Evolutionary conservation across 23 tunicate species (phyloP).

Genomic region (Ciona savignyi): DNA sequence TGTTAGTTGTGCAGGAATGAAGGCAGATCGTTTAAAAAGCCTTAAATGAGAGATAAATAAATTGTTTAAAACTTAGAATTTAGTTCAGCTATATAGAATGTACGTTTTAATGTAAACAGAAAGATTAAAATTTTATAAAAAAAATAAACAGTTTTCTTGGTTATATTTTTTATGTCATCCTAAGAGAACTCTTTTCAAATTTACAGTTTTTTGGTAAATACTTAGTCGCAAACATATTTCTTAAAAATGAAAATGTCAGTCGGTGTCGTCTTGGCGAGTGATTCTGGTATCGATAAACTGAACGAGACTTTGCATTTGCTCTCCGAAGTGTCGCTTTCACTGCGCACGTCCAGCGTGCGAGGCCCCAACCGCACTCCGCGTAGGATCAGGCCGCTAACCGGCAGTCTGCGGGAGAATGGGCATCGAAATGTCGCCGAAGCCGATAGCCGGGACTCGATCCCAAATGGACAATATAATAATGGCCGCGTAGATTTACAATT

Average conservation of each 20-base stretch:
- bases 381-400: neutral
- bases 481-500: constrained; percentile 21
- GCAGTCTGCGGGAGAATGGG: neutral
- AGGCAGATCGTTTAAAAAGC: no score
- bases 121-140: no score
- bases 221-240: no score
- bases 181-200: no score
- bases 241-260: constrained; percentile 52
- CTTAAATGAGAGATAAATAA: no score
- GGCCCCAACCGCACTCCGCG: neutral
- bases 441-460: neutral
- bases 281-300: constrained; percentile 45
- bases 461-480: constrained; percentile 14
- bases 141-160: no score
- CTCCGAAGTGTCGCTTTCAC: constrained; percentile 53
- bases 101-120: no score
- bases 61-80: no score
- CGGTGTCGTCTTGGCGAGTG: constrained; percentile 22
- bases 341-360: constrained; percentile 16
- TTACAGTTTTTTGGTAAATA: no score
- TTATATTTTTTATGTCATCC: no score
- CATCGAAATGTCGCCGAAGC: neutral
- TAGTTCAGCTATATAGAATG: no score
- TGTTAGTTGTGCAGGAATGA: no score
- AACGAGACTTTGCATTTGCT: constrained; percentile 68